A percentile compares a stretch with the other conserved stretches of the same genome.
Conservation (phyloP, 2,797 vertebrate species). For the Phoeniculus purpureus region DNA sequence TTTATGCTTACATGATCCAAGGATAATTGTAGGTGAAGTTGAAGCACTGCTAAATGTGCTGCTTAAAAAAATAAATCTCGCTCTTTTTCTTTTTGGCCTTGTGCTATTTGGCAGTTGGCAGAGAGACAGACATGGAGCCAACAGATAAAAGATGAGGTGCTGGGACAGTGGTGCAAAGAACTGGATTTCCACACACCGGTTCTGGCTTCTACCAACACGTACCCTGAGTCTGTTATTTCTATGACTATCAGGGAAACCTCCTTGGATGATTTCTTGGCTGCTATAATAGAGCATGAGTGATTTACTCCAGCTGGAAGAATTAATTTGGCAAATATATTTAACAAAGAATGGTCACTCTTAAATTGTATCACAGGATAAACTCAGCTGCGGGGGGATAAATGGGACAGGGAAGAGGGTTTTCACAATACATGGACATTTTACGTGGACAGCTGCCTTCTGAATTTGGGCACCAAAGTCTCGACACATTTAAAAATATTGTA, state of each 20-base stretch:
- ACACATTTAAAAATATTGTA: not conserved
- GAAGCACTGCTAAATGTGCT: not conserved
- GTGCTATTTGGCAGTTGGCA: not conserved
- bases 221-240: not conserved
- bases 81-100: not conserved
- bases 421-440: not conserved
- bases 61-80: not conserved
- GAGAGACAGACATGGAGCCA: not conserved
- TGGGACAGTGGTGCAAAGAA: not conserved
- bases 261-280: not conserved
- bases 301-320: conserved; percentile 30
- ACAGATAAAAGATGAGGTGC: not conserved
- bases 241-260: not conserved
- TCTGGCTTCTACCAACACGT: not conserved
- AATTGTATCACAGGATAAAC: not conserved
- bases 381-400: not conserved
- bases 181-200: fast-evolving
- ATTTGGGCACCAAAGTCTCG: not conserved
- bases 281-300: not conserved
- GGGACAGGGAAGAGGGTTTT: not conserved
- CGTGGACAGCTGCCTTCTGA: not conserved
- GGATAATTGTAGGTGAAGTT: not conserved
- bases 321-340: conserved; percentile 39
- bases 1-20: conserved; percentile 9
- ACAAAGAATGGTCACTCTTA: not conserved